Base-by-base conservation (phyloP, 2,888 invertebrate genomes). In the Tetragnatha montana region DNA sequence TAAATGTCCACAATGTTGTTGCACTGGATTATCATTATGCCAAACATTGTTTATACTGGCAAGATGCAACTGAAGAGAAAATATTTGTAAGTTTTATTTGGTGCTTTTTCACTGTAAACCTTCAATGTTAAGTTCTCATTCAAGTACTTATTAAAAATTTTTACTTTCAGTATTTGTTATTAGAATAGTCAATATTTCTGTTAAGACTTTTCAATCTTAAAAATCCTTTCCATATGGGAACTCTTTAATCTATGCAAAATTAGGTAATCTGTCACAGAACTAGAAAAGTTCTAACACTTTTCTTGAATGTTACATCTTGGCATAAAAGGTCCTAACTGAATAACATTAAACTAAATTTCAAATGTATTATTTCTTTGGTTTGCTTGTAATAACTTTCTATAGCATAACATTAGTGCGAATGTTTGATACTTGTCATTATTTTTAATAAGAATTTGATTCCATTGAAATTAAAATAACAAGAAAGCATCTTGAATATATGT, bases 1-100 rank as follows among this genome's bases (percentile, higher is more conserved):
- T 95, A 47, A 95, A 95, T 89, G 94, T 97, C 91, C 95, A 95
- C 92, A 97, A 97, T 93, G 97, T 97, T 0, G 96, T 97, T 75
- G 96, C 97, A 0, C 95, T 98, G 21, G 98, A 98, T 93, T 98
- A 96, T 93, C 97, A 98, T 93, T 95, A 97, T 94, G 95, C 95
- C 90, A 96, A 96, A 92, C 97, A 97, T 92, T 97, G 97, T 93
- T 95, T 98, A 0, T 98, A 96, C 93, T 98, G 97, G 96, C 97
- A 97, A 0, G 97, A 98, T 93, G 96, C 97, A 89, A 95, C 96
- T 82, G 94, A 95, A 10, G 96, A 97, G 92, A 96, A 95, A 35
- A 97, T 98, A 91, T 96, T 95, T 90, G 94, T 94, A 92, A 92
- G 89, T 80, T 47, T 82, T 73, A 70, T n/a, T 6, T 70, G 69